A percentile compares a stretch with the other conserved stretches of the same genome.
Conservation (phyloP, 2,797 vertebrate species). For the Cichlasoma orientale region DNA sequence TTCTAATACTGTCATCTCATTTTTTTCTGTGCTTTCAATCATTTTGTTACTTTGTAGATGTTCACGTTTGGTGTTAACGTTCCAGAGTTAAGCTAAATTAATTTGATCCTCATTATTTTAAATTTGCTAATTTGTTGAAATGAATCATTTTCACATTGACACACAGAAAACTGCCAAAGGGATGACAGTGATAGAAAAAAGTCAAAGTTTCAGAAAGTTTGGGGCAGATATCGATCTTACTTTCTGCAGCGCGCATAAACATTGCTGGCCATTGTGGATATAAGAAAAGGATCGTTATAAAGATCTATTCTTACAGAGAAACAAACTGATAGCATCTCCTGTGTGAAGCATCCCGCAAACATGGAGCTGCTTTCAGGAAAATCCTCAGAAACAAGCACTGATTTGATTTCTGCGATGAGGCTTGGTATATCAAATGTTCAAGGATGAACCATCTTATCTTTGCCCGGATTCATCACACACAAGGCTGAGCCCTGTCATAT, state of each 20-base stretch:
- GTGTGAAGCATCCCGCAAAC: constrained; percentile 37
- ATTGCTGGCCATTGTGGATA: constrained; percentile 14
- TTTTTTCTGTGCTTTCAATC: neutral
- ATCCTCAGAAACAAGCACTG: constrained; percentile 55
- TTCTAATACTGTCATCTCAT: neutral
- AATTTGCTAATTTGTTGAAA: neutral
- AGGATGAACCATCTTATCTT: constrained; percentile 69
- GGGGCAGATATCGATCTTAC: constrained; percentile 53
- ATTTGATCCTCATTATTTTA: neutral
- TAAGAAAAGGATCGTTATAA: neutral
- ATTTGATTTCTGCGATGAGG: constrained; percentile 55
- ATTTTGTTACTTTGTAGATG: neutral
- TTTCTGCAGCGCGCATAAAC: constrained; percentile 26
- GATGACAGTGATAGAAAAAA: neutral
- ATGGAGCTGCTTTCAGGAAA: constrained; percentile 47
- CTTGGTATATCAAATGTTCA: constrained; percentile 60
- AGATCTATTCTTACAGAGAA: neutral
- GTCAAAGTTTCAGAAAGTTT: constrained; percentile 13
- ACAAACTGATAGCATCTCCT: constrained; percentile 40
- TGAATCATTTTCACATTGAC: neutral
- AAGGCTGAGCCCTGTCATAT: constrained; percentile 62
- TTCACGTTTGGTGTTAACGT: neutral
- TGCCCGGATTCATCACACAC: constrained; percentile 62
- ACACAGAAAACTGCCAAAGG: neutral
- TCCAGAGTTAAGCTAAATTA: neutral